Evolutionary conservation across 2,113 vertebrate genomes (phyloP), one percentile per base, ranked within the genome.

Genomic region (Otis tarda): DNA sequence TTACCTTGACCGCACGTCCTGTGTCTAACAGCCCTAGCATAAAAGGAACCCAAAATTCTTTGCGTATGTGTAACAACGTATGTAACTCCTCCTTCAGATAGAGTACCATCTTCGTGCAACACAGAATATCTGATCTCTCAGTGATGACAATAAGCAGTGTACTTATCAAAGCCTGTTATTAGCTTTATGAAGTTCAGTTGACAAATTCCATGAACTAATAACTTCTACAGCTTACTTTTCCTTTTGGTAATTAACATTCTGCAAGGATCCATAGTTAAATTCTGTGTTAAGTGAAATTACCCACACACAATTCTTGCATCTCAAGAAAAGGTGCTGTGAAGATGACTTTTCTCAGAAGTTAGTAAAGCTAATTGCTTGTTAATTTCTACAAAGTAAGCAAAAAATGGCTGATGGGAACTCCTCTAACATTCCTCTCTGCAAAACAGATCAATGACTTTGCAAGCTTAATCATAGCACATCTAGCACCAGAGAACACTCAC

Each of bases 401-500:
- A 87, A 95, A 95, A 93, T 53, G 35, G 28, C 39, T 59, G 55
- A 78, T 60, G 19, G 82, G 68, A 94, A 77, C 50, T 83, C 43
- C 63, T 94, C 75, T 81, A 92, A 83, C 41, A 60, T 24, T 91
- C 9, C 47, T 71, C 87, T 94, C 83, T 87, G 61, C 73, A 78
- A 94, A 97, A 81, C 41, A 95, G 80, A 96, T 92, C 86, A 84
- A 80, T 85, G 89, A 47, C 81, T 90, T 84, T n/a, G 14, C 60
- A 88, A 76, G 41, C 60, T 95, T 97, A 92, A 91, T 75, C 74
- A 68, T 7, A 75, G 76, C 67, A 88, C 10, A 35, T 92, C 77
- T 92, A 90, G 79, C 81, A 94, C 41, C 64, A 90, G 75, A 92
- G 56, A 63, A 95, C 75, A 97, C 99, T 98, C 94, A 99, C 99